Evolutionary conservation across 2,888 invertebrate genomes (phyloP).

Genomic region (Eupithecia vulgata): DNA sequence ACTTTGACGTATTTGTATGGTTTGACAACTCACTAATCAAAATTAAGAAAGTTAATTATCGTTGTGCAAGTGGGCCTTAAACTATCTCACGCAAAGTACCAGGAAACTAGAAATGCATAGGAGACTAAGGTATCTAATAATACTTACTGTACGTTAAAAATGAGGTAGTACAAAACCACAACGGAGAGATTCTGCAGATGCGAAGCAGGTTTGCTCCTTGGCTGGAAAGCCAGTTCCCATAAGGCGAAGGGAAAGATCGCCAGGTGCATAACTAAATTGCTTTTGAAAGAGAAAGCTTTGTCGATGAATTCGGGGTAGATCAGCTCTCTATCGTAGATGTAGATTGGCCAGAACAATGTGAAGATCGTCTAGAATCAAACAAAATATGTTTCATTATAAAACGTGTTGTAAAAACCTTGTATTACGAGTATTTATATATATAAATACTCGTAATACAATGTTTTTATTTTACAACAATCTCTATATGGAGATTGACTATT

Average conservation of each 20-base stretch:
- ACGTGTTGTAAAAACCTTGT: too few relatives aligned
- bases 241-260: conserved; percentile 49
- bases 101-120: too few relatives aligned
- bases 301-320: conserved; percentile 62
- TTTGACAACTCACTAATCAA: too few relatives aligned
- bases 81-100: too few relatives aligned
- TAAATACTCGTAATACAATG: too few relatives aligned
- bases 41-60: too few relatives aligned
- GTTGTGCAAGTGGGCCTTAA: too few relatives aligned
- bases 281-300: conserved; percentile 53
- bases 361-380: conserved; percentile 58
- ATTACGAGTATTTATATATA: too few relatives aligned
- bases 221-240: conserved; percentile 58
- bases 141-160: conserved; percentile 58
- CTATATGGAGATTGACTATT: too few relatives aligned
- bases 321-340: conserved; percentile 53
- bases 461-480: too few relatives aligned
- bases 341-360: conserved; percentile 62
- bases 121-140: too few relatives aligned
- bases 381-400: background rate
- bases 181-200: conserved; percentile 47
- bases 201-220: conserved; percentile 45
- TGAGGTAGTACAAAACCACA: conserved; percentile 20
- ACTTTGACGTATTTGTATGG: too few relatives aligned
- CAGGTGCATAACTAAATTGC: conserved; percentile 60